A percentile compares a stretch with the other conserved stretches of the same genome.
Conservation (phyloP, 2,888 invertebrate species). For the Epsilonema sp. region DNA sequence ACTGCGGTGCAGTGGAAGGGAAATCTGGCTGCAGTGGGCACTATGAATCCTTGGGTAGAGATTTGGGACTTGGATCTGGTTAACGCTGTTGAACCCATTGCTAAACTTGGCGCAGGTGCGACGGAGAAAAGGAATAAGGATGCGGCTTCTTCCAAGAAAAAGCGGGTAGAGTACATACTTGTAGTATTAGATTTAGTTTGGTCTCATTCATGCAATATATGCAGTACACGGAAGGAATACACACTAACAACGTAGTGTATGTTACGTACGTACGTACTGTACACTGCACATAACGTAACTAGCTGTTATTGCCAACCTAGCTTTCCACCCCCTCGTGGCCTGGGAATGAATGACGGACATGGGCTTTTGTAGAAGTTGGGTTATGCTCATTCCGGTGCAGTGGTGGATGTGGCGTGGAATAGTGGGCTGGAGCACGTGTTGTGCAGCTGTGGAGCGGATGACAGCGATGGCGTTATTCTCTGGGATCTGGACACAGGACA, state of each 20-base stretch:
- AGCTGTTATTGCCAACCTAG: too few relatives aligned
- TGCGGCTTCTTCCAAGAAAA: too few relatives aligned
- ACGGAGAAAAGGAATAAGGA: not conserved
- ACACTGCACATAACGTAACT: too few relatives aligned
- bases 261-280: too few relatives aligned
- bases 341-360: too few relatives aligned
- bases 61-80: conserved; percentile 93
- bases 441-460: not conserved
- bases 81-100: conserved; percentile 68
- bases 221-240: too few relatives aligned
- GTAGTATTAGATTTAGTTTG: too few relatives aligned
- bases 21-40: conserved; percentile 74
- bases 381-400: not conserved
- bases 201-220: too few relatives aligned
- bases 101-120: conserved; percentile 39
- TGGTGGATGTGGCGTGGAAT: not conserved
- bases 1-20: conserved; percentile 32
- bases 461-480: not conserved
- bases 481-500: not conserved
- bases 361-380: too few relatives aligned
- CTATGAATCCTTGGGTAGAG: conserved; percentile 74
- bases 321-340: too few relatives aligned
- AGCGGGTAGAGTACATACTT: too few relatives aligned
- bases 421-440: not conserved
- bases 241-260: too few relatives aligned